These are phyloP conservation scores for Chrysodeixis includens DNA, from an alignment of 2,888 invertebrate species.

Conservation along the genomic window DNA sequence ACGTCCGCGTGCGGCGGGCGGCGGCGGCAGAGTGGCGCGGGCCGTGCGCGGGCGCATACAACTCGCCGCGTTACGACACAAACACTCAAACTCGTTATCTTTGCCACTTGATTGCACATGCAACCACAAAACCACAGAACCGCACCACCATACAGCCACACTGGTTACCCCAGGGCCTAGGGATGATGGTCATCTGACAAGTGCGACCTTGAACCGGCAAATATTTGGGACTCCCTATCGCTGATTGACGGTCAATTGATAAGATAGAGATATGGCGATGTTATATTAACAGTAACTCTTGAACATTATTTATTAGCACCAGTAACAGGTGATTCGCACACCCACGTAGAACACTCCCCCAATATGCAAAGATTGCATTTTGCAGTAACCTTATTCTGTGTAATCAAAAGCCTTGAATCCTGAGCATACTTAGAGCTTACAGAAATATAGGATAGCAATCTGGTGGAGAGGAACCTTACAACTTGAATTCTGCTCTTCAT, in stretches of 20 bases:
- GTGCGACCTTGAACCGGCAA: conserved; percentile 31
- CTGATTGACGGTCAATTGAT: conserved; percentile 25
- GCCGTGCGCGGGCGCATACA: conserved; percentile 27
- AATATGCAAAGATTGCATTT: no score
- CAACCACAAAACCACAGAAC: conserved; percentile 18
- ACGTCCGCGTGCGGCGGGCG: conserved; percentile 64
- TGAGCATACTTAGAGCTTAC: no score
- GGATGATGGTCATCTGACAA: background rate
- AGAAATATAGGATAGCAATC: no score
- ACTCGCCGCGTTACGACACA: conserved; percentile 54
- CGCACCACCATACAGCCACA: no score
- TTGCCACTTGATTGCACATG: conserved; percentile 57
- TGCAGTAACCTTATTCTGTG: no score
- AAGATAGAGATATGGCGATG: conserved; percentile 14
- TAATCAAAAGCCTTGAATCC: no score
- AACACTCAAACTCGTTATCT: conserved; percentile 59
- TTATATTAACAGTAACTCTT: background rate
- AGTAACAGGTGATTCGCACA: background rate
- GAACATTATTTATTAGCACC: background rate
- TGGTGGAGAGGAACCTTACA: no score
- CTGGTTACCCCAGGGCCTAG: no score
- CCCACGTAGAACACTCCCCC: background rate
- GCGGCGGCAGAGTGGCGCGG: conserved; percentile 65
- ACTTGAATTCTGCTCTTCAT: no score
- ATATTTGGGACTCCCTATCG: conserved; percentile 12